Conservation (phyloP, 2,888 invertebrate species). For the Cataglyphis livida region DNA sequence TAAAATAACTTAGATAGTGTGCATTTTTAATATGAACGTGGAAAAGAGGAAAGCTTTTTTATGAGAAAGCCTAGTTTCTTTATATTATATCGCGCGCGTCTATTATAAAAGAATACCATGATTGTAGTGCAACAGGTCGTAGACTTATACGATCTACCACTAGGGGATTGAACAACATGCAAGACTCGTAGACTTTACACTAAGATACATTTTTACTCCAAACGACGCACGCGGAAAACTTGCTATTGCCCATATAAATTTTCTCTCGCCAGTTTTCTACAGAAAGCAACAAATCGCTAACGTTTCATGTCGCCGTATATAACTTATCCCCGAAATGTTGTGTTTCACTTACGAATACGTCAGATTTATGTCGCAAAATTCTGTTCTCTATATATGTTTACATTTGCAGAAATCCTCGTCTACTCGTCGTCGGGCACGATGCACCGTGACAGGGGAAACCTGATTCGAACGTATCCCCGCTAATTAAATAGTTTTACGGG, state of each 20-base stretch:
- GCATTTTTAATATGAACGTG: not conserved
- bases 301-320: not conserved
- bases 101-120: conserved; percentile 28
- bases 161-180: conserved; percentile 36
- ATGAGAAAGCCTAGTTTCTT: not conserved
- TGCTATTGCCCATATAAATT: not conserved
- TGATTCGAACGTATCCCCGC: conserved; percentile 46
- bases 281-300: not conserved
- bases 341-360: conserved; percentile 9
- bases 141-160: conserved; percentile 34
- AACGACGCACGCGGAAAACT: not conserved
- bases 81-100: not conserved
- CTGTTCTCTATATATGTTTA: not conserved
- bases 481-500: conserved; percentile 68
- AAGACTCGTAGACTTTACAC: not conserved
- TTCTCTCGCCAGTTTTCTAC: not conserved
- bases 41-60: not conserved
- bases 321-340: not conserved
- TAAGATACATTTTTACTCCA: conserved; percentile 25
- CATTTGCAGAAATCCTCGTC: not conserved
- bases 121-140: conserved; percentile 48
- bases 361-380: conserved; percentile 22
- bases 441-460: conserved; percentile 2
- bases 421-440: not conserved
- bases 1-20: not conserved